A percentile compares a stretch with the other conserved stretches of the same genome.
Conservation (phyloP, 1,140 invertebrate genomes). For the Chrysopa pallens region DNA sequence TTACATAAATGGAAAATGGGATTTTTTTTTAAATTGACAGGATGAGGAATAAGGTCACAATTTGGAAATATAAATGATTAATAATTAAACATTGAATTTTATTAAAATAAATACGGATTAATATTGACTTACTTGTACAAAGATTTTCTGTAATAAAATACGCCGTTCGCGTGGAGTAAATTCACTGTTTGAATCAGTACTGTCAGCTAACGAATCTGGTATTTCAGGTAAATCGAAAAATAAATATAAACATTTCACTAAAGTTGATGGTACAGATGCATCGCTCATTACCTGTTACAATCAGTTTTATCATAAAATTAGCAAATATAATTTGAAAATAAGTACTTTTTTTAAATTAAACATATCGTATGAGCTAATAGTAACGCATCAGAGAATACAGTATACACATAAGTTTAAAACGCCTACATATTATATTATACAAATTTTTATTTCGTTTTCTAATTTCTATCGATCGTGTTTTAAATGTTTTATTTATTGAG, state of each 20-base stretch:
- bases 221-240: constrained; percentile 95
- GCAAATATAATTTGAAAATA: too few species aligned
- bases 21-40: too few species aligned
- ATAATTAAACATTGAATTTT: constrained; percentile 2
- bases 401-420: too few species aligned
- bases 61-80: not conserved
- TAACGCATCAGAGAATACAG: too few species aligned
- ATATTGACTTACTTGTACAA: constrained; percentile 60
- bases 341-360: too few species aligned
- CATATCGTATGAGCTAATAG: too few species aligned
- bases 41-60: too few species aligned
- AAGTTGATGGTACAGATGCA: constrained; percentile 85
- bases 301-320: not conserved
- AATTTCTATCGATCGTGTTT: too few species aligned
- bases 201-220: constrained; percentile 59
- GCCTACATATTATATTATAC: too few species aligned
- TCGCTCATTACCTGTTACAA: constrained; percentile 75
- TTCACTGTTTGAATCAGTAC: constrained; percentile 56
- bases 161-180: constrained; percentile 80
- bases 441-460: too few species aligned
- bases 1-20: too few species aligned
- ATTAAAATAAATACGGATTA: constrained; percentile 8
- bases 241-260: constrained; percentile 96
- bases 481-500: too few species aligned
- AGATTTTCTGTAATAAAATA: constrained; percentile 88